Evolutionary conservation across 2,797 vertebrate species (phyloP).

Genomic region (Poeciliopsis paucimaculata): DNA sequence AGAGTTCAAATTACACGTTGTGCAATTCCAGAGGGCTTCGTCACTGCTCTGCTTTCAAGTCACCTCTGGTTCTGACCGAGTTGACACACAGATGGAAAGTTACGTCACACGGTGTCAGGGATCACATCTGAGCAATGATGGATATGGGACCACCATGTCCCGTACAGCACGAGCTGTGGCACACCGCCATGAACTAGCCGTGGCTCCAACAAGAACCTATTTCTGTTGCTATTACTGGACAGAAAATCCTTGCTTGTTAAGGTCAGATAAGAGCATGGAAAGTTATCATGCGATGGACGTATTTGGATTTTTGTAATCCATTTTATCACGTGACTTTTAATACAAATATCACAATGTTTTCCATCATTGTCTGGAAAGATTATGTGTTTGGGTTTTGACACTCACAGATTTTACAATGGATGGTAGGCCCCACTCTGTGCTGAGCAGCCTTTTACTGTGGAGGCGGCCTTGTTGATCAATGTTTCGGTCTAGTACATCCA

Average conservation of each 20-base stretch:
- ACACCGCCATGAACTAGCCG: slow-evolving; percentile 31
- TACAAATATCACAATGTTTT: neutral
- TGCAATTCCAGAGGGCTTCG: slow-evolving; percentile 9
- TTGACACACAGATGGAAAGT: slow-evolving; percentile 54
- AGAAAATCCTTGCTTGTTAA: slow-evolving; percentile 58
- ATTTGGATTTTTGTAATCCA: slow-evolving; percentile 2
- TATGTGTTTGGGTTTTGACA: slow-evolving; percentile 25
- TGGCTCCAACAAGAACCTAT: slow-evolving; percentile 9
- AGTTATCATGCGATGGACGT: slow-evolving; percentile 19
- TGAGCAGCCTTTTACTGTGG: slow-evolving; percentile 93
- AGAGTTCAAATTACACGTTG: slow-evolving; percentile 24
- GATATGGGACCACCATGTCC: slow-evolving; percentile 60
- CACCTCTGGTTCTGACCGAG: slow-evolving; percentile 32
- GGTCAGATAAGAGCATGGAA: slow-evolving; percentile 31
- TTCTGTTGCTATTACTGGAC: slow-evolving; percentile 34
- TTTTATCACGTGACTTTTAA: slow-evolving; percentile 5
- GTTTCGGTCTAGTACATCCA: slow-evolving; percentile 90
- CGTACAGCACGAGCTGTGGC: slow-evolving; percentile 59
- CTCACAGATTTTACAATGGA: slow-evolving; percentile 93
- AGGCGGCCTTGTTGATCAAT: slow-evolving; percentile 88
- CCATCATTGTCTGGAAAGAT: neutral
- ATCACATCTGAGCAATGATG: slow-evolving; percentile 50
- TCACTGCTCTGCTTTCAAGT: slow-evolving; percentile 20
- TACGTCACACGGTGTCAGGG: slow-evolving; percentile 59
- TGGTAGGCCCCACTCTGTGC: slow-evolving; percentile 97